phyloP scores from a whole-genome alignment of 2,888 invertebrate genomes.

The Pheosia gnoma region DNA sequence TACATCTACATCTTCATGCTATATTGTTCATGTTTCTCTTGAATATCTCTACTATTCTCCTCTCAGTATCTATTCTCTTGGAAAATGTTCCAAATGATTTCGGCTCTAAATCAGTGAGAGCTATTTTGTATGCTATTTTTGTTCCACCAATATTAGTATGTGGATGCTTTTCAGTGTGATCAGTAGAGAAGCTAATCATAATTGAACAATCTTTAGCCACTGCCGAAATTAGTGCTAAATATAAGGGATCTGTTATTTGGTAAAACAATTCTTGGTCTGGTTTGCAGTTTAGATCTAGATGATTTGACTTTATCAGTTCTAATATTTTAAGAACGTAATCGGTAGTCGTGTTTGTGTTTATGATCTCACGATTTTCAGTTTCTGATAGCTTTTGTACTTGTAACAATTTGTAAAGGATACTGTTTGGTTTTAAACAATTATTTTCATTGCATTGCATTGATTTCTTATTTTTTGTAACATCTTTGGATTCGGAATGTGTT shows the following conservation, averaged over 20 bases:
- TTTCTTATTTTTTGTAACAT: slow-evolving; percentile 9
- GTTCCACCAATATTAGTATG: slow-evolving; percentile 56
- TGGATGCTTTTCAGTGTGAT: slow-evolving; percentile 42
- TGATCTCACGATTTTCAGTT: slow-evolving; percentile 23
- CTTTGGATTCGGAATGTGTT: slow-evolving; percentile 25
- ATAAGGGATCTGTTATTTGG: slow-evolving; percentile 35
- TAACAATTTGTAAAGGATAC: slow-evolving; percentile 58
- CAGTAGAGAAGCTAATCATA: slow-evolving; percentile 82
- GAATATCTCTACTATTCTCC: slow-evolving; percentile 56
- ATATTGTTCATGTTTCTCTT: slow-evolving; percentile 32
- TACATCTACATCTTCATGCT: slow-evolving; percentile 20
- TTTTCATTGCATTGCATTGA: slow-evolving; percentile 42
- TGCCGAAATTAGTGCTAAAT: slow-evolving; percentile 83
- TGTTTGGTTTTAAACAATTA: slow-evolving; percentile 30
- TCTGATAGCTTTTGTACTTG: slow-evolving; percentile 62
- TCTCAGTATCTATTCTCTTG: slow-evolving; percentile 63
- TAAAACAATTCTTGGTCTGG: slow-evolving; percentile 48
- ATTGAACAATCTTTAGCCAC: slow-evolving; percentile 89
- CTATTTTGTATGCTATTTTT: slow-evolving; percentile 79
- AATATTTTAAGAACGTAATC: slow-evolving; percentile 59
- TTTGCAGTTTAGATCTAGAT: slow-evolving; percentile 44
- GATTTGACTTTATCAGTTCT: slow-evolving; percentile 39
- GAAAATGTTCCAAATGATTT: slow-evolving; percentile 75
- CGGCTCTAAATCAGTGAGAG: slow-evolving; percentile 88
- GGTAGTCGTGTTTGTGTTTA: slow-evolving; percentile 28